phyloP scores from a whole-genome alignment of 1,140 invertebrate species.

The Tetragonula clypearis region DNA sequence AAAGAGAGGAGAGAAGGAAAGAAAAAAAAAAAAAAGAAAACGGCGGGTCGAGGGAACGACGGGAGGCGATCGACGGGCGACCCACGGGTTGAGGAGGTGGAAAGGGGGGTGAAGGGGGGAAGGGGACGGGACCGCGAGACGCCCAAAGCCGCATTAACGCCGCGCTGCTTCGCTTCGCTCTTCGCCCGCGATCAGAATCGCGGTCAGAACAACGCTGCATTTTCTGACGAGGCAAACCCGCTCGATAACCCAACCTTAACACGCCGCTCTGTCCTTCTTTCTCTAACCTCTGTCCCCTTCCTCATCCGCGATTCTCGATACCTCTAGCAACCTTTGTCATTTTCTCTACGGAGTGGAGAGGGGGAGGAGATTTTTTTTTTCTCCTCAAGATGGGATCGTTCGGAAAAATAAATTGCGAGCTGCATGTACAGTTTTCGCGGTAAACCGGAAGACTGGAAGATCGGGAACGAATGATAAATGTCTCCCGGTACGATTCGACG shows the following conservation, averaged over 20 bases:
- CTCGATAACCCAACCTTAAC: constrained; percentile 54
- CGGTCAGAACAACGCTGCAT: constrained; percentile 52
- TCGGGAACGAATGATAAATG: no score
- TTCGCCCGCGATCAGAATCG: constrained; percentile 49
- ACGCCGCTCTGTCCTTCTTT: neutral
- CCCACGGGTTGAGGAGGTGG: neutral
- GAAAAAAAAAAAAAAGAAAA: constrained; percentile 36
- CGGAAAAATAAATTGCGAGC: no score
- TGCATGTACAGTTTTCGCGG: no score
- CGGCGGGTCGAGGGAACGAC: constrained; percentile 1
- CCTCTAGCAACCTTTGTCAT: neutral
- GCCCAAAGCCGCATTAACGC: constrained; percentile 69
- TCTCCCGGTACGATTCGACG: no score
- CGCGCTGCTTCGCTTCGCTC: constrained; percentile 41
- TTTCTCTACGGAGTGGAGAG: no score
- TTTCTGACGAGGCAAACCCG: constrained; percentile 34
- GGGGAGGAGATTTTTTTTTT: no score
- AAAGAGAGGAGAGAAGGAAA: constrained; percentile 50
- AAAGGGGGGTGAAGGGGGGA: constrained; percentile 9
- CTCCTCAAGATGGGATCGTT: no score
- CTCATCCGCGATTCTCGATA: neutral
- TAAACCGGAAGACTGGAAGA: no score
- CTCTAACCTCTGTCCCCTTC: neutral
- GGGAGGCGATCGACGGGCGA: constrained; percentile 10
- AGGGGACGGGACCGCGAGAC: constrained; percentile 52